Evolutionary conservation across 2,888 invertebrate genomes (phyloP).

Genomic region (Portevinia maculata): DNA sequence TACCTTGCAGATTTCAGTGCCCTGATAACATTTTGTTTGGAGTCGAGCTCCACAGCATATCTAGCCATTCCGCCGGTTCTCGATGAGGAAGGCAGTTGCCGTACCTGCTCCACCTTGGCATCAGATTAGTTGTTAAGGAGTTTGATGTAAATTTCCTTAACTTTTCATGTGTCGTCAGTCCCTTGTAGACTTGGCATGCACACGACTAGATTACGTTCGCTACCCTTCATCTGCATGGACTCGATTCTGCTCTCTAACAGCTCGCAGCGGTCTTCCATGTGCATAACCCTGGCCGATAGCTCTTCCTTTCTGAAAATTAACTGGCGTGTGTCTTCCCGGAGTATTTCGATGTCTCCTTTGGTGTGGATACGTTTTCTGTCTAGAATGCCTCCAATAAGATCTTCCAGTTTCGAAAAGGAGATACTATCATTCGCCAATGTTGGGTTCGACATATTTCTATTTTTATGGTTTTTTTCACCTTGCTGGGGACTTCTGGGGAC

Average conservation of each 20-base stretch:
- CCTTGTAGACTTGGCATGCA: too few species aligned
- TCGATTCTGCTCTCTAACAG: background rate
- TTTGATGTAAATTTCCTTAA: background rate
- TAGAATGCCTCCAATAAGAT: background rate
- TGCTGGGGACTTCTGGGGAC: background rate
- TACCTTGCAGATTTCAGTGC: background rate
- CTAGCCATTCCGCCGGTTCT: background rate
- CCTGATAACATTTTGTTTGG: background rate
- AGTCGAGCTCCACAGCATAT: background rate
- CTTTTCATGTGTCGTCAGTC: too few species aligned
- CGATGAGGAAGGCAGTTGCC: background rate
- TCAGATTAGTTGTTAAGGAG: background rate
- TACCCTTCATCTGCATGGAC: too few species aligned
- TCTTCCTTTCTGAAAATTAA: background rate
- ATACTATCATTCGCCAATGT: background rate
- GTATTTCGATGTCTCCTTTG: background rate
- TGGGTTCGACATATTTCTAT: slow-evolving; percentile 5
- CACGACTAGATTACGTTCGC: too few species aligned
- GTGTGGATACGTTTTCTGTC: background rate
- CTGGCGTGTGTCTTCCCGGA: slow-evolving; percentile 3
- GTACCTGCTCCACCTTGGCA: background rate
- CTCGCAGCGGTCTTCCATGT: slow-evolving; percentile 5
- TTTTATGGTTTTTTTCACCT: background rate
- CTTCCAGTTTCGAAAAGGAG: slow-evolving; percentile 3
- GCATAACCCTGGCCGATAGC: slow-evolving; percentile 6